These are phyloP conservation scores for Cantharis rustica DNA, from an alignment of 2,888 invertebrate species.

Conservation along the genomic window DNA sequence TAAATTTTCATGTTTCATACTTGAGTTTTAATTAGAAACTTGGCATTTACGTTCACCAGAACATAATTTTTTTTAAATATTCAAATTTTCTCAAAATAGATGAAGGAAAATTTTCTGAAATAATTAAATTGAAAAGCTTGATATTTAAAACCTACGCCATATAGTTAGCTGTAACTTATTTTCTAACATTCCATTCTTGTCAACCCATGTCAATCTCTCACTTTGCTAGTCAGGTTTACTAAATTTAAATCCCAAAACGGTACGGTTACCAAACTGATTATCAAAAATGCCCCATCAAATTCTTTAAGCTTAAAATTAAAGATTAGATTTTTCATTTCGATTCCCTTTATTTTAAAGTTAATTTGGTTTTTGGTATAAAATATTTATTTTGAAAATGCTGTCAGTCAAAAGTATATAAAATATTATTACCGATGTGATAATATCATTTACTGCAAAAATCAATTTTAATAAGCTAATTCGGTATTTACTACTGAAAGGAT, in stretches of 20 bases:
- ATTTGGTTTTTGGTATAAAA: not conserved
- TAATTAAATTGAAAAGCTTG: not conserved
- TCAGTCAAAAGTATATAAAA: too few relatives aligned
- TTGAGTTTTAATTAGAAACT: not conserved
- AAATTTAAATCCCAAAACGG: not conserved
- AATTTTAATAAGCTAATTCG: not conserved
- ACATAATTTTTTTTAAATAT: not conserved
- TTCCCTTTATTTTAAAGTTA: not conserved
- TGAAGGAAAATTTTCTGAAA: not conserved
- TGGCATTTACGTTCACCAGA: not conserved
- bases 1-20: not conserved
- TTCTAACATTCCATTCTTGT: not conserved
- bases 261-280: not conserved
- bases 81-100: not conserved
- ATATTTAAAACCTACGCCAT: not conserved
- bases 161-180: not conserved
- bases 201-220: not conserved
- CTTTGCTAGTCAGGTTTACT: not conserved
- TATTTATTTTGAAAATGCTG: too few relatives aligned
- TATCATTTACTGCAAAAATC: not conserved
- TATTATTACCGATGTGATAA: too few relatives aligned
- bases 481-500: not conserved
- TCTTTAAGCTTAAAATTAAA: not conserved
- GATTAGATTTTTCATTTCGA: not conserved
- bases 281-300: not conserved